Evolutionary conservation across 2,888 invertebrate species (phyloP).

Genomic region (Gymnocheta viridis): DNA sequence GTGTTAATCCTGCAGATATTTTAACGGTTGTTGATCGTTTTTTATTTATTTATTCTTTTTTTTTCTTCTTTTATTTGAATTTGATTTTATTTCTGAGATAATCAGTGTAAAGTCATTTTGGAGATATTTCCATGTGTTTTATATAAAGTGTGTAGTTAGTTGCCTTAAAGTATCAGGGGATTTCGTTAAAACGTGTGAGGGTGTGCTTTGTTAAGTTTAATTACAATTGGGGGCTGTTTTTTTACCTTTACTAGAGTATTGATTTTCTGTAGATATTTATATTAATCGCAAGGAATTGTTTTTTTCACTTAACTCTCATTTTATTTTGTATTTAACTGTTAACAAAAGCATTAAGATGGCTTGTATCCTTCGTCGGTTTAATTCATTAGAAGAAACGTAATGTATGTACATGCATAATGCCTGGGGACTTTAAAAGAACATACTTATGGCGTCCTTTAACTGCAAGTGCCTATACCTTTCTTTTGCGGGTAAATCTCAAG

Average conservation of each 20-base stretch:
- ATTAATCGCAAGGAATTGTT: background rate
- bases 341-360: background rate
- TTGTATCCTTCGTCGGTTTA: background rate
- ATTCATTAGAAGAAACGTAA: conserved; percentile 11
- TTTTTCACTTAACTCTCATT: background rate
- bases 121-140: conserved; percentile 28
- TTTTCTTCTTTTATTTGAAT: conserved; percentile 29
- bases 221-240: background rate
- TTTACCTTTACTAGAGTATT: background rate
- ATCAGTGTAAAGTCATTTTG: conserved; percentile 53
- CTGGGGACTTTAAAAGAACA: conserved; percentile 17
- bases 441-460: conserved; percentile 37
- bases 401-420: background rate
- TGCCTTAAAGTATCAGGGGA: conserved; percentile 35
- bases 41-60: too few relatives aligned
- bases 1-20: conserved; percentile 59
- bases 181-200: background rate
- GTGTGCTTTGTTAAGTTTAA: background rate
- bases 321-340: background rate
- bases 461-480: conserved; percentile 5
- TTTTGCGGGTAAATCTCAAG: conserved; percentile 40
- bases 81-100: conserved; percentile 57
- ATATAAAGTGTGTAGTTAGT: conserved; percentile 1
- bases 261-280: conserved; percentile 6
- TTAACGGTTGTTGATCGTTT: conserved; percentile 53